Evolutionary conservation across 1,140 invertebrate genomes (phyloP), one percentile per base, ranked within the genome.

Genomic region (Papilio glaucus): DNA sequence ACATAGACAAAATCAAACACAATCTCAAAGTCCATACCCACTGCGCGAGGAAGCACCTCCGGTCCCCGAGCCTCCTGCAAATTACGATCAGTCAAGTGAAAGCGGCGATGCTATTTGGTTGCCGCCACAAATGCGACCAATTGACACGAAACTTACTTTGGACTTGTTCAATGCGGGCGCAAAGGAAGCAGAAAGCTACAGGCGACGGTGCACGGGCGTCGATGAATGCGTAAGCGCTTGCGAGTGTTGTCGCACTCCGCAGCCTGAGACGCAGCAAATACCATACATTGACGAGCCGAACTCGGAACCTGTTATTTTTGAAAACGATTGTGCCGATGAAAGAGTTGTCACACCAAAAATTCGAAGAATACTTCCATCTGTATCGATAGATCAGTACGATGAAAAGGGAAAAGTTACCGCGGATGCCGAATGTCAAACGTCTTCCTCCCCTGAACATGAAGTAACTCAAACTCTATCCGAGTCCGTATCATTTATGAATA

Each of bases 261-360:
- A 91, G 33, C 91, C 91, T 3, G 91, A 93, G 49, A 45, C 86
- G 0, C 82, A 85, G 24, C 82, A 82, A n/a, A 94, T 94, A 71
- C 93, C 93, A 0, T 94, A 75, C 78, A 94, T 94, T 15, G 93
- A 94, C 78, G 93, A 93, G 72, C 90, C 89, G 0, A 87, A 88
- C 74, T 92, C 78, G 0, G 92, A 93, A 71, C 92, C 92, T 2
- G 60, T 93, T 10, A 93, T 93, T 81, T 88, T 89, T 72, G 92
- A 93, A 79, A 88, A 87, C 39, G 88, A 90, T 62, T 78, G 76
- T 29, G 76, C 78, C 9, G 76, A 78, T 6, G 80, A 82, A 15
- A 85, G 84, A 70, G 82, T 89, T 0, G 75, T 82, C 4, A 91
- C 89, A 0, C 89, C 90, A 0, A 93, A 91, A 80, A 87, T 87